A percentile compares a stretch with the other conserved stretches of the same genome.
These are phyloP conservation scores for Anoplius nigerrimus DNA, from an alignment of 2,888 invertebrate genomes.

Conservation along the genomic window DNA sequence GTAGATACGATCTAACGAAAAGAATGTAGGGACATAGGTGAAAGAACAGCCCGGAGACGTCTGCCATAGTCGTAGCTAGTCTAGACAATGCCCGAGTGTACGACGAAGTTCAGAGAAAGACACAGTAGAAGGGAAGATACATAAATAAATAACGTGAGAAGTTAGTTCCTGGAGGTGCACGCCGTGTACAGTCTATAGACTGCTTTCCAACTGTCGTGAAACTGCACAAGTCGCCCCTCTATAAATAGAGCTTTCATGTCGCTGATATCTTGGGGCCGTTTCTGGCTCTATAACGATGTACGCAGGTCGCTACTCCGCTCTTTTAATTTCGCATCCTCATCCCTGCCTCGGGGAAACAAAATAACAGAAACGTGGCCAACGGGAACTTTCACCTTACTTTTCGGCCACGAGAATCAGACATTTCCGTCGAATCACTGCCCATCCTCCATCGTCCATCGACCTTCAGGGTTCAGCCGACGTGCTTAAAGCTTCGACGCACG, in stretches of 20 bases:
- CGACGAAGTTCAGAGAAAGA: neutral
- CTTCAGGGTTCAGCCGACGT: neutral
- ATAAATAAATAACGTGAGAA: constrained; percentile 40
- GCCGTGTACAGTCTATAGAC: constrained; percentile 29
- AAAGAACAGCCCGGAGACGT: neutral
- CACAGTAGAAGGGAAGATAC: constrained; percentile 1
- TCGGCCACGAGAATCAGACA: no score
- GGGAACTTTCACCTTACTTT: no score
- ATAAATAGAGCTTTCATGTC: constrained; percentile 41
- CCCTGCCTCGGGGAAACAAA: neutral
- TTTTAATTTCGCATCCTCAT: no score
- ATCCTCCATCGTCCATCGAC: neutral
- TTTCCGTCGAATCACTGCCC: no score
- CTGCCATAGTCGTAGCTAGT: neutral
- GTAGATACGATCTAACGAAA: no score
- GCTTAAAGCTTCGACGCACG: constrained; percentile 1
- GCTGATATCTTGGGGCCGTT: constrained; percentile 36
- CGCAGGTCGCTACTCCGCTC: neutral
- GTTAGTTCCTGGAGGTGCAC: constrained; percentile 25
- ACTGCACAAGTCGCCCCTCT: constrained; percentile 34
- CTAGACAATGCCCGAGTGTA: neutral
- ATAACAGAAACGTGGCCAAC: neutral
- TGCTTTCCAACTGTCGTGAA: constrained; percentile 28
- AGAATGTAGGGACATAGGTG: neutral
- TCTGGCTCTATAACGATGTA: constrained; percentile 25